Evolutionary conservation across 2,888 invertebrate species (phyloP).

Genomic region (Acanthacorydalis orientalis): DNA sequence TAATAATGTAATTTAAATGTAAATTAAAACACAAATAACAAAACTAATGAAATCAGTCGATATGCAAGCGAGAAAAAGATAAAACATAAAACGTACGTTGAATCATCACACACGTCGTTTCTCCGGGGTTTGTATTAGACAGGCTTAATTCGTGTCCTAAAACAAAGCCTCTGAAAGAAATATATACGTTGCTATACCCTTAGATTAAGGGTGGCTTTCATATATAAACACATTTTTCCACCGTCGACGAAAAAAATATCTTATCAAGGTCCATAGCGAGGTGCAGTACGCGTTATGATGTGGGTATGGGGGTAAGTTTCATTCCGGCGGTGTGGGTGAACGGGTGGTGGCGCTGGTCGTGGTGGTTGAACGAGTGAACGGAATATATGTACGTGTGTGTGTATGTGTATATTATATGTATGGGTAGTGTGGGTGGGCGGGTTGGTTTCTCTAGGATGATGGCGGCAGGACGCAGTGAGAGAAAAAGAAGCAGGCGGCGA

Average conservation of each 20-base stretch:
- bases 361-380: no score
- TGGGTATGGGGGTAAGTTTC: no score
- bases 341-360: no score
- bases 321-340: no score
- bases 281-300: no score
- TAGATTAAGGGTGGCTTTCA: slow-evolving; percentile 7
- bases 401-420: no score
- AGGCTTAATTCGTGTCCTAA: slow-evolving; percentile 25
- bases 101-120: background rate
- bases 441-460: no score
- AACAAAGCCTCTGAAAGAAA: slow-evolving; percentile 15
- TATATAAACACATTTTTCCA: slow-evolving; percentile 7
- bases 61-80: background rate
- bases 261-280: slow-evolving; percentile 4
- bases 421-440: no score
- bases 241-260: slow-evolving; percentile 6
- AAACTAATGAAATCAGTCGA: background rate
- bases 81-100: slow-evolving; percentile 5
- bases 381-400: no score
- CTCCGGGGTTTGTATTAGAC: slow-evolving; percentile 20
- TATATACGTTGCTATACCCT: slow-evolving; percentile 2
- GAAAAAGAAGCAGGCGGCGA: slow-evolving; percentile 5
- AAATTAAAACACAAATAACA: background rate
- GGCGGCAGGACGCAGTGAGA: no score
- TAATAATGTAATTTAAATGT: background rate